Conservation (phyloP, 2,888 invertebrate genomes). For the Brachypalpus laphriformis region DNA sequence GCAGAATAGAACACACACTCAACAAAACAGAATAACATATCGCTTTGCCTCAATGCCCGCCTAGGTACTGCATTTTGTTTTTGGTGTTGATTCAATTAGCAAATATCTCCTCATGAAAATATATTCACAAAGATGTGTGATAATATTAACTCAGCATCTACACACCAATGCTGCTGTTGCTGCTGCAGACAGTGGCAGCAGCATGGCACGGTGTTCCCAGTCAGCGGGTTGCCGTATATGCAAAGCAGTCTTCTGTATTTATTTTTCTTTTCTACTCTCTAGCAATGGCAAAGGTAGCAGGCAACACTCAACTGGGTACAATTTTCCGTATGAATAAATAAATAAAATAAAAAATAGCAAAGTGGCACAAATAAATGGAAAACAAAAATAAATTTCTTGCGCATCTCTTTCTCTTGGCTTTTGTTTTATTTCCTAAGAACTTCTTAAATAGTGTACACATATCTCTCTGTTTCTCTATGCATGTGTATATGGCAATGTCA, state of each 20-base stretch:
- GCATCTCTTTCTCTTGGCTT: constrained; percentile 31
- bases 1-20: neutral
- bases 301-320: constrained; percentile 45
- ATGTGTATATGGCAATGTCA: constrained; percentile 65
- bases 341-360: constrained; percentile 32
- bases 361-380: constrained; percentile 55
- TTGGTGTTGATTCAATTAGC: constrained; percentile 83
- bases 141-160: constrained; percentile 78
- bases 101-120: constrained; percentile 78
- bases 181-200: constrained; percentile 59
- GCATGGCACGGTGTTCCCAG: constrained; percentile 55
- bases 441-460: constrained; percentile 68
- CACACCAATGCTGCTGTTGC: constrained; percentile 77
- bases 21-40: neutral
- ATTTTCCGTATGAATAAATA: constrained; percentile 66
- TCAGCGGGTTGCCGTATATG: constrained; percentile 68
- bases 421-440: constrained; percentile 66
- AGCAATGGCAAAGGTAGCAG: constrained; percentile 40
- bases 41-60: constrained; percentile 35
- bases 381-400: constrained; percentile 28
- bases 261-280: constrained; percentile 19
- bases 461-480: constrained; percentile 3
- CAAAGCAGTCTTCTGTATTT: constrained; percentile 64
- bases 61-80: constrained; percentile 79
- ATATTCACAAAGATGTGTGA: constrained; percentile 74